Percentiles rank a stretch among this genome's conserved stretches.
Conservation (phyloP, 2,888 invertebrate genomes). For the Spicauda simplicius region DNA sequence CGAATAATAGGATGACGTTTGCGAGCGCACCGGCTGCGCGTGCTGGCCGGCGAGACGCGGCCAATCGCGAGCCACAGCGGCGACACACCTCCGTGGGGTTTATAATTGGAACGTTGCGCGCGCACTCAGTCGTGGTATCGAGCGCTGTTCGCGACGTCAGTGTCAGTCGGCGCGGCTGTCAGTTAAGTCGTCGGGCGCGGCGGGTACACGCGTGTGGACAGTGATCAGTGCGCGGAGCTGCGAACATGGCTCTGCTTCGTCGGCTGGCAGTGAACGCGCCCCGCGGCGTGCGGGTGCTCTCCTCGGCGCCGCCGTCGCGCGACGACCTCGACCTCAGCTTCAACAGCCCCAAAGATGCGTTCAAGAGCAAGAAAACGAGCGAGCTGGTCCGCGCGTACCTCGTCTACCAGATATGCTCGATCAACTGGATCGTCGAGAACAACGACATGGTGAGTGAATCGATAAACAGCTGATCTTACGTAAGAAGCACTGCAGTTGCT, state of each 20-base stretch:
- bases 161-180: slow-evolving; percentile 64
- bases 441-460: slow-evolving; percentile 93
- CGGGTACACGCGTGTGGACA: slow-evolving; percentile 65
- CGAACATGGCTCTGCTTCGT: slow-evolving; percentile 76
- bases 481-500: slow-evolving; percentile 56
- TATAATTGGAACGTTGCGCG: slow-evolving; percentile 80
- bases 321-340: slow-evolving; percentile 94
- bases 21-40: slow-evolving; percentile 41
- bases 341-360: slow-evolving; percentile 95
- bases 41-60: slow-evolving; percentile 49
- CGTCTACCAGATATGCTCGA: slow-evolving; percentile 96
- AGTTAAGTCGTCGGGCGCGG: slow-evolving; percentile 47
- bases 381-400: slow-evolving; percentile 95
- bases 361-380: slow-evolving; percentile 97
- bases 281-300: slow-evolving; percentile 63
- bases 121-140: slow-evolving; percentile 72
- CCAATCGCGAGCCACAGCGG: slow-evolving; percentile 61
- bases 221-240: slow-evolving; percentile 63
- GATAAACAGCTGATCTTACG: slow-evolving; percentile 65
- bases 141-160: slow-evolving; percentile 63
- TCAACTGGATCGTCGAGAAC: slow-evolving; percentile 94
- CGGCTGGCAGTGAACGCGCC: slow-evolving; percentile 71
- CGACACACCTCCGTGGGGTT: slow-evolving; percentile 80
- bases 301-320: slow-evolving; percentile 56
- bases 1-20: slow-evolving; percentile 37